These are phyloP conservation scores for Epinephelus awoara DNA, from an alignment of 2,797 vertebrate species.

Conservation along the genomic window DNA sequence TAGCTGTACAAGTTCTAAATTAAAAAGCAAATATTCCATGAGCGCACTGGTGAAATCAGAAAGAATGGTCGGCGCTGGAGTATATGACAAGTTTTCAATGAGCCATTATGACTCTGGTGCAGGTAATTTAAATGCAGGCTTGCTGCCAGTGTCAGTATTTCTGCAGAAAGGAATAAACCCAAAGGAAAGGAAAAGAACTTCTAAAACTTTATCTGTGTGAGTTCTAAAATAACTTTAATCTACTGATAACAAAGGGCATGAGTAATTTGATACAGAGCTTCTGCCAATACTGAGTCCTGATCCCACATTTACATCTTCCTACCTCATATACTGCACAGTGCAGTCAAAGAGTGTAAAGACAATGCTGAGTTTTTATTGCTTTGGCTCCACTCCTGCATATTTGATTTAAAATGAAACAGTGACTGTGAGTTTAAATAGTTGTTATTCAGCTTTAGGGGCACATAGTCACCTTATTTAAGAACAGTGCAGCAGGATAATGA, in stretches of 20 bases:
- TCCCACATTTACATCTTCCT: conserved; percentile 1
- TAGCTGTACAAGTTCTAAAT: conserved; percentile 44
- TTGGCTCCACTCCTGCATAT: background rate
- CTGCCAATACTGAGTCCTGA: background rate
- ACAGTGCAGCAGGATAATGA: conserved; percentile 9
- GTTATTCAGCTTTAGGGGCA: background rate
- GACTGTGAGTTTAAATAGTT: background rate
- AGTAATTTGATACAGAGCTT: conserved; percentile 7
- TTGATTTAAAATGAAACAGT: conserved; percentile 12
- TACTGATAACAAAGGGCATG: background rate
- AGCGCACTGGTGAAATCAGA: conserved; percentile 38
- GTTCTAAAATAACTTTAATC: conserved; percentile 16
- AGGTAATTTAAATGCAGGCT: conserved; percentile 50
- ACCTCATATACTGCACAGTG: background rate
- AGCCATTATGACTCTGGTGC: conserved; percentile 40
- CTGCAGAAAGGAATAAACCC: conserved; percentile 21
- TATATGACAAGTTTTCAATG: conserved; percentile 39
- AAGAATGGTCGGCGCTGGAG: conserved; percentile 22
- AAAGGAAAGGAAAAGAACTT: conserved; percentile 17
- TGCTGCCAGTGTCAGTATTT: conserved; percentile 33
- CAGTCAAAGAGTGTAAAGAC: background rate
- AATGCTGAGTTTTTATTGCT: background rate
- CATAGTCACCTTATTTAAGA: background rate
- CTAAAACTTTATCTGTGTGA: conserved; percentile 12
- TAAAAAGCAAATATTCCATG: conserved; percentile 44